phyloP scores from a whole-genome alignment of 2,113 vertebrate species.

The Vulpes ferrilata region DNA sequence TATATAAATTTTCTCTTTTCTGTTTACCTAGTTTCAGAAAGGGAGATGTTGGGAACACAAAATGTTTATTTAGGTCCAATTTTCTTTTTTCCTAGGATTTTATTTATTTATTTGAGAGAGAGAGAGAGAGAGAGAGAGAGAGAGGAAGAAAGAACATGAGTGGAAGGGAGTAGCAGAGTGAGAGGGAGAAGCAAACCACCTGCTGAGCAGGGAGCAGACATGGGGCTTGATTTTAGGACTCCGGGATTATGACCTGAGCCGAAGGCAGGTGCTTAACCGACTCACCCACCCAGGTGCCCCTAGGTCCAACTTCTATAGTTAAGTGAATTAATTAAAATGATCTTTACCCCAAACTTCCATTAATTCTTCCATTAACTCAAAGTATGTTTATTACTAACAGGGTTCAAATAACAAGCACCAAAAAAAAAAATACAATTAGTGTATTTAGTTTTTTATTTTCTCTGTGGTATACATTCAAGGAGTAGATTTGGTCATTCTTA shows the following conservation, averaged over 20 bases:
- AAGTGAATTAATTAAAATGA: neutral
- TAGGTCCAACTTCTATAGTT: neutral
- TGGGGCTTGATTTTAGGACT: neutral
- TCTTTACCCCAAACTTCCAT: neutral
- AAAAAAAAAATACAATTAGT: conserved; percentile 48
- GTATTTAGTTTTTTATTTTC: neutral
- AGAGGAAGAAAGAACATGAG: neutral
- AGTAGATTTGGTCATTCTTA: neutral
- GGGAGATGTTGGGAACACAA: neutral
- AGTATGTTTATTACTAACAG: neutral
- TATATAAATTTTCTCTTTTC: neutral
- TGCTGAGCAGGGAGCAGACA: neutral
- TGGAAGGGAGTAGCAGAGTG: neutral
- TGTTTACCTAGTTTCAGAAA: neutral
- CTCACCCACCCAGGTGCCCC: neutral
- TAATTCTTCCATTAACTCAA: neutral
- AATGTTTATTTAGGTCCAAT: neutral
- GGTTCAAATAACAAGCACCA: neutral
- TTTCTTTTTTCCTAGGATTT: neutral
- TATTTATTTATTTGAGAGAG: neutral
- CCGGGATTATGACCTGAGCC: neutral
- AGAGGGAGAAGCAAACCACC: neutral
- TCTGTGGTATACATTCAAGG: neutral
- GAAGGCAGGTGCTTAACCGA: no score
- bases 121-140: neutral